Base-by-base conservation (phyloP, 2,797 vertebrate species). In the Remorina albescens region DNA sequence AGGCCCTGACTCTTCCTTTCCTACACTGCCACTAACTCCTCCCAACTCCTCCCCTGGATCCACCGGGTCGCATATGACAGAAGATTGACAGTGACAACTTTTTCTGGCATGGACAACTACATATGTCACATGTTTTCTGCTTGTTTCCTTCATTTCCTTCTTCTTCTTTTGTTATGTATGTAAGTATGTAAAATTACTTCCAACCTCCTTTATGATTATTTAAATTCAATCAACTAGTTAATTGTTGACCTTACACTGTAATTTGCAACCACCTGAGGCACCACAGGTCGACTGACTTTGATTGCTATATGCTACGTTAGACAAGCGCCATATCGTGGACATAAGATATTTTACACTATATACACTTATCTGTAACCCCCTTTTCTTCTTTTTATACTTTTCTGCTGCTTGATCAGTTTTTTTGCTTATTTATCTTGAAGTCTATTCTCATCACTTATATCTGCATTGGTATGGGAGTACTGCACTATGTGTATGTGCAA, bases 401-500 rank as follows among this genome's bases (percentile, higher is more conserved):
- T 53, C 36, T 44, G 19, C 26, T 32, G 66, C 39, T 72, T 46
- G 76, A 69, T 77, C 11, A 36, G 47, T 68, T 74, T 66, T 70
- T 79, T 72, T 65, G 51, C 80, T 78, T 70, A 67, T 80, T 83
- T 83, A 86, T 83, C 83, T 80, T 70, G 84, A 79, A 67, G 44
- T 68, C 42, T 32, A 25, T 68, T 85, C 67, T 78, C 58, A 62
- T 83, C 74, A 67, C 71, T 68, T 83, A 70, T 66, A 58, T 70
- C 67, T 80, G 73, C 67, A 70, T 89, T 78, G 72, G 70, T 83
- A 59, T 77, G 71, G 70, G 55, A 50, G 66, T 87, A 91, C 89
- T 86, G 84, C 88, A 66, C 83, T 61, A 72, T 62, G 75, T 85
- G 72, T 65, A 63, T 62, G 61, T 46, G 56, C 76, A 86, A 84